Evolutionary conservation across 2,888 invertebrate species (phyloP).

Genomic region (Caenorhabditis imperialis): DNA sequence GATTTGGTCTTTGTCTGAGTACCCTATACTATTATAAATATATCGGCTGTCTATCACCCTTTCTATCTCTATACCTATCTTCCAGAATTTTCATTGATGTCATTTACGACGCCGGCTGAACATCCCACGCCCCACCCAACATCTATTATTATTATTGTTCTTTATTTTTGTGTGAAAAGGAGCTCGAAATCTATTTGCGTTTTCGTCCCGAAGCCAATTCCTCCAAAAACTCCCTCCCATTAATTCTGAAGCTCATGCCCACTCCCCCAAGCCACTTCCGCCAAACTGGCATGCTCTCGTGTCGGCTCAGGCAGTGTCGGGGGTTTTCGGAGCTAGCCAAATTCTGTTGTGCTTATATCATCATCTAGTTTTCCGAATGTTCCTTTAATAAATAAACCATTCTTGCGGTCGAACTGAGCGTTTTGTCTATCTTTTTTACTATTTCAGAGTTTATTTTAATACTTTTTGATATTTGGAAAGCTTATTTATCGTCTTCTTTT

Average conservation of each 20-base stretch:
- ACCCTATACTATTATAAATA: neutral
- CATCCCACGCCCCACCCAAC: neutral
- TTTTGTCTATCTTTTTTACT: slow-evolving; percentile 4
- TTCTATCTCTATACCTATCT: neutral
- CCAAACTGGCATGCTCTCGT: too few species aligned
- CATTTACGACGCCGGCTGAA: slow-evolving; percentile 38
- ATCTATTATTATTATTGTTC: too few species aligned
- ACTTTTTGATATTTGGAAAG: slow-evolving; percentile 10
- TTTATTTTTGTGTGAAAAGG: too few species aligned
- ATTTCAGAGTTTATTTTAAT: slow-evolving; percentile 11
- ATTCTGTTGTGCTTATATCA: slow-evolving; percentile 41
- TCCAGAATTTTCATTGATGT: slow-evolving; percentile 15
- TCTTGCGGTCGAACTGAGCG: slow-evolving; percentile 23
- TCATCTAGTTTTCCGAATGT: slow-evolving; percentile 36
- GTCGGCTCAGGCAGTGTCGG: too few species aligned
- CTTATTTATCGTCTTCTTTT: neutral
- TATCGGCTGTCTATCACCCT: neutral
- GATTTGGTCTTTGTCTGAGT: neutral
- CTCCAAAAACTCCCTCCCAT: too few species aligned
- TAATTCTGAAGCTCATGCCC: too few species aligned
- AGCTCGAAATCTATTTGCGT: too few species aligned
- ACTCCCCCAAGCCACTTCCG: too few species aligned
- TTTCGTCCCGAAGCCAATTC: too few species aligned
- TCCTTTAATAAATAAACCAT: slow-evolving; percentile 46
- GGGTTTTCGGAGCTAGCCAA: slow-evolving; percentile 21